phyloP scores from a whole-genome alignment of 2,888 invertebrate genomes.

The Epinotia brunnichana region DNA sequence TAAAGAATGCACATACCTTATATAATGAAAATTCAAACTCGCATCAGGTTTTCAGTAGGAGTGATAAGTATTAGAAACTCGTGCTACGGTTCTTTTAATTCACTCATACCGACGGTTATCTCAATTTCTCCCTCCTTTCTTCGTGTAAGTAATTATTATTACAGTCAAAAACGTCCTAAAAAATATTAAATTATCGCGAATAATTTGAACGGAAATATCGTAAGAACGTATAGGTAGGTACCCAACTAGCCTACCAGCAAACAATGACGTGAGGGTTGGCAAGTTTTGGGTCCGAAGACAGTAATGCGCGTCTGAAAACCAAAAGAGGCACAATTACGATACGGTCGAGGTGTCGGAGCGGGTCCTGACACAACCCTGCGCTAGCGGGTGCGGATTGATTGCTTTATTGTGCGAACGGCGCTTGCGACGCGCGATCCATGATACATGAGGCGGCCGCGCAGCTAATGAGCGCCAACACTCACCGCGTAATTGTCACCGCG shows the following conservation, averaged over 20 bases:
- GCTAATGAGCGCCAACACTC: slow-evolving; percentile 70
- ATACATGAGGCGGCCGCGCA: slow-evolving; percentile 76
- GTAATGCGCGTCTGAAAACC: slow-evolving; percentile 31
- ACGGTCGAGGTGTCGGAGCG: slow-evolving; percentile 49
- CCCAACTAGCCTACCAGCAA: not conserved
- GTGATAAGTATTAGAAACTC: too few species aligned
- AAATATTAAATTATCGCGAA: too few species aligned
- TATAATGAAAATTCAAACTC: too few species aligned
- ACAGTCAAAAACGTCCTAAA: too few species aligned
- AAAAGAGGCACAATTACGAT: slow-evolving; percentile 34
- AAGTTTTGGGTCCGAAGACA: slow-evolving; percentile 7
- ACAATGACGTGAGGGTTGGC: slow-evolving; percentile 3
- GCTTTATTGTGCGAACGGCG: slow-evolving; percentile 76
- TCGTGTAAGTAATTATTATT: too few species aligned
- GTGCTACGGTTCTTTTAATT: too few species aligned
- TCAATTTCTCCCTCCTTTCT: too few species aligned
- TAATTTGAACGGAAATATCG: too few species aligned
- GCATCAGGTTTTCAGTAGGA: too few species aligned
- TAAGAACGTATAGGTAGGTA: too few species aligned
- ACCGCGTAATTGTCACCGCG: slow-evolving; percentile 74
- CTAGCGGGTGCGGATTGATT: slow-evolving; percentile 73
- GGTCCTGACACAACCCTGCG: slow-evolving; percentile 46
- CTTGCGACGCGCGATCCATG: slow-evolving; percentile 77
- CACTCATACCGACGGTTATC: too few species aligned
- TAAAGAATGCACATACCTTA: too few species aligned